phyloP scores from a whole-genome alignment of 1,140 invertebrate genomes.

The Latrodectus geometricus region DNA sequence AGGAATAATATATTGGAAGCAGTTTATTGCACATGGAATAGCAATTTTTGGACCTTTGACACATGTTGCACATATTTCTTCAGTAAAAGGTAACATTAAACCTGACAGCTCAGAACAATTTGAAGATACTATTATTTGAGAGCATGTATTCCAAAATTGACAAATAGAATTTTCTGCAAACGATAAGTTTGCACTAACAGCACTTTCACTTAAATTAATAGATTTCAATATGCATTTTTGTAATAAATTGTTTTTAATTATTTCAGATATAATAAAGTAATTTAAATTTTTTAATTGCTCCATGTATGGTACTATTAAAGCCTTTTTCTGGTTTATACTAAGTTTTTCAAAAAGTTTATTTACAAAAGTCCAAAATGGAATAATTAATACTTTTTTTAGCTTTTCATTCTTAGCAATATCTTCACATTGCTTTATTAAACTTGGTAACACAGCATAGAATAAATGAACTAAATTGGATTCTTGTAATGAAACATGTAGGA shows the following conservation, averaged over 20 bases:
- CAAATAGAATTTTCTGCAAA: slow-evolving; percentile 14
- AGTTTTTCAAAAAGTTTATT: background rate
- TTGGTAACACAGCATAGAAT: background rate
- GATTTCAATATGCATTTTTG: slow-evolving; percentile 2
- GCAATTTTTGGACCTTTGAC: slow-evolving; percentile 22
- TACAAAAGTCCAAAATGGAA: slow-evolving; percentile 30
- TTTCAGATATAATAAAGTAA: background rate
- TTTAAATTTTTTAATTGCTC: background rate
- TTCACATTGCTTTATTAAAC: slow-evolving; percentile 1
- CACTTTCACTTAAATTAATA: background rate
- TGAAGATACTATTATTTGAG: background rate
- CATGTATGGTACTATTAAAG: background rate
- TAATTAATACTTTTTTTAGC: background rate
- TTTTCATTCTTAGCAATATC: slow-evolving; percentile 7
- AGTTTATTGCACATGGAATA: background rate
- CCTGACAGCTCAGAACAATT: background rate
- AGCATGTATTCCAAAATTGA: slow-evolving; percentile 29
- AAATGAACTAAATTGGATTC: background rate
- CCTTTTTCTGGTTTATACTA: background rate
- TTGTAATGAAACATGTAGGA: background rate
- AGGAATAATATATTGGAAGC: slow-evolving; percentile 7
- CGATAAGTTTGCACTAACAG: background rate
- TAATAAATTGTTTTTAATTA: slow-evolving; percentile 4
- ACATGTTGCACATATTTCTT: slow-evolving; percentile 5
- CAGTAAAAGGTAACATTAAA: slow-evolving; percentile 2